Conservation (phyloP, 2,797 vertebrate species). For the Acanthurus leucopareius region DNA sequence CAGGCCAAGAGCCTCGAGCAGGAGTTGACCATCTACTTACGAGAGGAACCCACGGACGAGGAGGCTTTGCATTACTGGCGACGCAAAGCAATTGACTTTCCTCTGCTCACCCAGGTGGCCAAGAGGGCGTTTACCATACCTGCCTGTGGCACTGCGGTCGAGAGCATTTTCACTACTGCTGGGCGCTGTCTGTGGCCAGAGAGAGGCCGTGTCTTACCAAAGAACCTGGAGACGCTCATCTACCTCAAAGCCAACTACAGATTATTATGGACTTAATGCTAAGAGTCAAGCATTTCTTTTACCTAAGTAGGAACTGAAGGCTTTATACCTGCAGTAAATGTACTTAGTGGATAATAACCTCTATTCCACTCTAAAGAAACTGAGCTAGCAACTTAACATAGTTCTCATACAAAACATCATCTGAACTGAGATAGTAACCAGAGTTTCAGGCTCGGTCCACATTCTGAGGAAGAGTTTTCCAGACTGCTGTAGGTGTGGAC, state of each 20-base stretch:
- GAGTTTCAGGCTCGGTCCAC: conserved; percentile 21
- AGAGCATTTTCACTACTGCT: conserved; percentile 83
- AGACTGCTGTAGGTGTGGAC: conserved; percentile 41
- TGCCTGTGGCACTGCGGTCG: conserved; percentile 83
- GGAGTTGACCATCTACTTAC: conserved; percentile 85
- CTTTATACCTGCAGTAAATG: conserved; percentile 39
- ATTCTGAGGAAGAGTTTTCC: conserved; percentile 28
- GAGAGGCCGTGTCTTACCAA: conserved; percentile 81
- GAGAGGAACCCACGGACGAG: conserved; percentile 88
- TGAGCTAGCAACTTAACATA: conserved; percentile 32
- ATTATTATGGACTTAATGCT: conserved; percentile 83
- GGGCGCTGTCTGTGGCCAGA: conserved; percentile 75
- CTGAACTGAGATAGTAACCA: conserved; percentile 24
- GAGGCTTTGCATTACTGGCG: conserved; percentile 89
- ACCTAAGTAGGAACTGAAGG: conserved; percentile 32
- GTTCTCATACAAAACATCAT: conserved; percentile 34
- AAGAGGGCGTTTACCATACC: conserved; percentile 87
- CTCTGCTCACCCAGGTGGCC: conserved; percentile 86
- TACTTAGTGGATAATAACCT: conserved; percentile 48
- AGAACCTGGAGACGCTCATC: conserved; percentile 88
- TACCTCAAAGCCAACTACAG: conserved; percentile 88
- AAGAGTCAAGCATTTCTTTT: conserved; percentile 20
- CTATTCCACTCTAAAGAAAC: conserved; percentile 34
- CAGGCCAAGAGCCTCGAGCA: conserved; percentile 89
- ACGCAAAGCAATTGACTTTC: conserved; percentile 88